Evolutionary conservation across 2,888 invertebrate genomes (phyloP).

Genomic region (Eupeodes latifasciatus): DNA sequence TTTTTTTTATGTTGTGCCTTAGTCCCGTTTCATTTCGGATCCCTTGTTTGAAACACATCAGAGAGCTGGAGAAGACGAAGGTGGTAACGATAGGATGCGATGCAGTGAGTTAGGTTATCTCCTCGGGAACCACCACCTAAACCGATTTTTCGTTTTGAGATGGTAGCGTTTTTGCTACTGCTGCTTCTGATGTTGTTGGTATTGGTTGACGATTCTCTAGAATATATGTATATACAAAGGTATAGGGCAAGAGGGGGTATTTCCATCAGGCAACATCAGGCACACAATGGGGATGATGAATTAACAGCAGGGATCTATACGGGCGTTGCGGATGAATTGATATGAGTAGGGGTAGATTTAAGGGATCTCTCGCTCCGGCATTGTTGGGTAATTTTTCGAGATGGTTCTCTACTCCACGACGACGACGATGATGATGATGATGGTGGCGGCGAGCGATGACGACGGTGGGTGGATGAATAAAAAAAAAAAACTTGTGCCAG

Average conservation of each 20-base stretch:
- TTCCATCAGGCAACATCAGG: conserved; percentile 75
- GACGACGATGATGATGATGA: background rate
- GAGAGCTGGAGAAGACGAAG: conserved; percentile 3
- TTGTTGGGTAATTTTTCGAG: conserved; percentile 75
- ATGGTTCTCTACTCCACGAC: conserved; percentile 53
- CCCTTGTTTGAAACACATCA: conserved; percentile 62
- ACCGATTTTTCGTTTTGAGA: conserved; percentile 69
- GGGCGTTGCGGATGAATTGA: conserved; percentile 81
- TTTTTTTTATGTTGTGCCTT: conserved; percentile 38
- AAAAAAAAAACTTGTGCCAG: conserved; percentile 26
- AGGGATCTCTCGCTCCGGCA: conserved; percentile 65
- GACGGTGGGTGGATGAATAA: conserved; percentile 28
- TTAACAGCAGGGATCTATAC: conserved; percentile 68
- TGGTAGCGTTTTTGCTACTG: conserved; percentile 57
- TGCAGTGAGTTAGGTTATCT: conserved; percentile 78
- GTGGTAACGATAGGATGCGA: conserved; percentile 73
- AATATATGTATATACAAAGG: background rate
- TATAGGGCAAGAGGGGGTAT: conserved; percentile 53
- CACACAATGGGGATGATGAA: conserved; percentile 77
- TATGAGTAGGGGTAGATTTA: conserved; percentile 79
- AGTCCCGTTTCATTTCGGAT: conserved; percentile 47
- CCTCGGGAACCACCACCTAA: conserved; percentile 61
- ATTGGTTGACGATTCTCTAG: conserved; percentile 72
- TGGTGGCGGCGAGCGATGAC: background rate
- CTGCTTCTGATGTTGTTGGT: conserved; percentile 57